These are phyloP conservation scores for Drosophila sproati DNA, from an alignment of 1,140 invertebrate species.

Conservation along the genomic window DNA sequence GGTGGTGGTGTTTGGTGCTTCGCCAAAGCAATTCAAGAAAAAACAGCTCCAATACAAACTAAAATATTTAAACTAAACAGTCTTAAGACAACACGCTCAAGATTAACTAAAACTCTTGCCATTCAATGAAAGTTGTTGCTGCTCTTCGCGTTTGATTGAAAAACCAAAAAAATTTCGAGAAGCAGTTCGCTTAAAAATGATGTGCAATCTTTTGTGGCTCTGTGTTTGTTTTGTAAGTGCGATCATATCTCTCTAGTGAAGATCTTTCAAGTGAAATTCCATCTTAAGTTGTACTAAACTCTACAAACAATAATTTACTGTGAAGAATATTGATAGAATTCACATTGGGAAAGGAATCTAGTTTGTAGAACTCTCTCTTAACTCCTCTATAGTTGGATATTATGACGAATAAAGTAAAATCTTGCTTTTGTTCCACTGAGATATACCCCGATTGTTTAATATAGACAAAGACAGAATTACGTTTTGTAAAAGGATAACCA, in stretches of 20 bases:
- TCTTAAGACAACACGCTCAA: conserved; percentile 12
- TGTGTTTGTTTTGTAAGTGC: conserved; percentile 64
- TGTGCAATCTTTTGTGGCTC: conserved; percentile 62
- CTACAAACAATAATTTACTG: no score
- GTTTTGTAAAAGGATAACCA: background rate
- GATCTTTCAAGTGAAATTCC: background rate
- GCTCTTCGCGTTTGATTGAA: conserved; percentile 44
- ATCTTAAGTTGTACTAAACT: no score
- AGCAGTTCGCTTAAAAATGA: conserved; percentile 20
- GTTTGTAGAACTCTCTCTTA: background rate
- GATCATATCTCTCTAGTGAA: background rate
- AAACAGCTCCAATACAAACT: conserved; percentile 19
- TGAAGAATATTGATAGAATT: no score
- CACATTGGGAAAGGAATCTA: background rate
- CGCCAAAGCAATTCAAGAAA: conserved; percentile 18
- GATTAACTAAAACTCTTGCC: conserved; percentile 7
- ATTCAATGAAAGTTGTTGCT: conserved; percentile 65
- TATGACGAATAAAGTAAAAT: no score
- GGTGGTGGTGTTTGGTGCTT: conserved; percentile 24
- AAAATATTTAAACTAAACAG: conserved; percentile 14
- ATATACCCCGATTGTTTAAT: no score
- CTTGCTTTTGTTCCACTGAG: no score
- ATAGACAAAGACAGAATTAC: no score
- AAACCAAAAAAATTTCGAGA: conserved; percentile 18
- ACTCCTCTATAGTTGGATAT: no score